Base-by-base conservation (phyloP, 2,888 invertebrate species). In the Parnassius mnemosyne region DNA sequence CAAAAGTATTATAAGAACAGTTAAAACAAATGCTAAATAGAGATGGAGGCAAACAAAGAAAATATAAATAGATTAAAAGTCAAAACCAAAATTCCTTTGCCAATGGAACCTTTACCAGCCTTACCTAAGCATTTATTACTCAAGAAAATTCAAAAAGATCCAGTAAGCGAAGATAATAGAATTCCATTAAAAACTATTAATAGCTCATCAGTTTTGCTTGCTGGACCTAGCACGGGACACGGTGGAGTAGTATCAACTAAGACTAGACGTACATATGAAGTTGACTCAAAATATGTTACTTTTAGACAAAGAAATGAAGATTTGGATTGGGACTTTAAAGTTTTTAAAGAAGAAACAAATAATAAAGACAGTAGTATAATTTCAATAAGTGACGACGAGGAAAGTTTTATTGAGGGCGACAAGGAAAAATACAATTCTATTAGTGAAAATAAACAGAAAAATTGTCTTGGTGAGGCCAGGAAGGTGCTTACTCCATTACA, bases 81-180 rank as follows among this genome's bases (percentile, higher is more conserved):
- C 9, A 69, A 63, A 61, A 78, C 85, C 3, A 83, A 71, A 76
- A 88, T 87, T 65, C 87, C 87, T 2, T 50, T 88, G 41, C 87
- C 85, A 0, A 52, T 76, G 20, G 66, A 82, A 13, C 83, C 83
- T 1, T 68, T 87, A 55, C 85, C 87, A 20, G 75, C 79, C 0
- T 59, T 87, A 58, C 82, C 86, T 1, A 77, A 71, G 47, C 73
- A 77, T 69, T 71, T 85, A 47, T 55, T 83, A 2, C 68, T 67
- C 53, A 71, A 73, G 12, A 65, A 68, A 57, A 61, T 70, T 59
- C 61, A 49, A 9, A 60, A 64, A 63, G 61, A 54, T 25, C 60
- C 60, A 53, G 51, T 5, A 16, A 44, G 60, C 25, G 56, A 56
- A 12, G 65, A 58, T 12, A 63, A 66, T 49, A 76, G 86, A 65